These are phyloP conservation scores for Hippocampus kuda DNA, from an alignment of 2,797 vertebrate genomes.

Conservation along the genomic window DNA sequence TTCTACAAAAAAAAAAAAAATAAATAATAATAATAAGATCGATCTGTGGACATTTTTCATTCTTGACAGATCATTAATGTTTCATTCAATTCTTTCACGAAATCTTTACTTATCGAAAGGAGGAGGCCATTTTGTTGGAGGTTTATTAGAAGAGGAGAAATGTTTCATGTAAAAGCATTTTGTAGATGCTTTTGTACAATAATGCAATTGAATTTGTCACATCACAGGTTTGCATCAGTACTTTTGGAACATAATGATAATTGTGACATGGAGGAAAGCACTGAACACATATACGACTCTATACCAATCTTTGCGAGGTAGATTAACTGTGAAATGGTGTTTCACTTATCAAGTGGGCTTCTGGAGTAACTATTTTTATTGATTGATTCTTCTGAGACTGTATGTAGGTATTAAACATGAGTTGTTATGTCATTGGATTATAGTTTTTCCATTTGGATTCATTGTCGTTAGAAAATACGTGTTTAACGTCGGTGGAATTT, in stretches of 20 bases:
- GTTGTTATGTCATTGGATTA: too few species aligned
- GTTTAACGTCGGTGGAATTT: not conserved
- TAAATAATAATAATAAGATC: too few species aligned
- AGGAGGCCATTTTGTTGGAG: not conserved
- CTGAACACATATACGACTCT: not conserved
- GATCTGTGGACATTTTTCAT: not conserved
- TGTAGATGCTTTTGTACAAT: not conserved
- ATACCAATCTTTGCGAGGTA: not conserved
- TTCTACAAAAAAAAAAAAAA: not conserved
- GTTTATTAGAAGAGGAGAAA: not conserved
- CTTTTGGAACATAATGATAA: not conserved
- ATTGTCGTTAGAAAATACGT: not conserved
- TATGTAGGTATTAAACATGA: not conserved
- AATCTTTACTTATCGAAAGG: conserved; percentile 1
- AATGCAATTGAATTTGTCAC: not conserved
- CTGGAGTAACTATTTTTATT: not conserved
- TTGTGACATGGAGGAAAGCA: not conserved
- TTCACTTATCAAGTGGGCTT: not conserved
- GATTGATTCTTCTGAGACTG: not conserved
- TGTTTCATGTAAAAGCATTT: not conserved
- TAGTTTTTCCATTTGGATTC: too few species aligned
- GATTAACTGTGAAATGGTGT: not conserved
- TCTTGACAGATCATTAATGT: conserved; percentile 1
- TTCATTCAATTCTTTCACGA: not conserved
- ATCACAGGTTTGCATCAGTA: too few species aligned